Evolutionary conservation across 1,140 invertebrate species (phyloP), one percentile per base, ranked within the genome.

Genomic region (Bombus waltoni): DNA sequence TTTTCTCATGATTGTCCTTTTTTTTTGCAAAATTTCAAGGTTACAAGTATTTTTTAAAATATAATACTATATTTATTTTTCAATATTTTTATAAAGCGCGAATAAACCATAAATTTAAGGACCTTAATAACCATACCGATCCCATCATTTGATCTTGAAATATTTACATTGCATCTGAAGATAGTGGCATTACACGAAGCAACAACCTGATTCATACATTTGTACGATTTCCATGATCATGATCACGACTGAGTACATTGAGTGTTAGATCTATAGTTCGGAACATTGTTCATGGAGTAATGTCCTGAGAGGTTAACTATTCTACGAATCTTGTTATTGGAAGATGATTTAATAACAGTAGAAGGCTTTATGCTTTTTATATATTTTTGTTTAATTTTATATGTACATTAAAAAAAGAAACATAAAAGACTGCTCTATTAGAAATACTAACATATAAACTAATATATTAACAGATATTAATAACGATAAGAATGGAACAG

Each of bases 401-500:
- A 66, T 47, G 3, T 4, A 62, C 22, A 15, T n/a, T 3, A 1
- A 76, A 40, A 13, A 1, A 76, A 40, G 6, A 40, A 15, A 76
- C 2, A 2, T 28, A 3, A 62, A 59, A 38, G 25, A 28, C 32
- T 22, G 32, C 4, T 1, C 13, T 70, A 18, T 80, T 40, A n/a
- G 15, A 11, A 65, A 11, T 65, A 6, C 13, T 32, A n/a, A 32
- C n/a, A 66, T 8, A 32, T 66, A 13, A 53, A 35, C 47, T 53
- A 15, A 0, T 62, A 62, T 62, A n/a, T n/a, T 13, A n/a, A n/a
- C 4, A 62, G 35, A 53, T 53, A 53, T 57, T 9, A 44, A 62
- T 1, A 44, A 68, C 3, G 6, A 13, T 25, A 65, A 76, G 83
- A 85, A 95, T 97, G 92, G 97, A 98, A 75, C 97, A 97, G 90